Conservation (phyloP, 2,797 vertebrate genomes). For the Channa striata region DNA sequence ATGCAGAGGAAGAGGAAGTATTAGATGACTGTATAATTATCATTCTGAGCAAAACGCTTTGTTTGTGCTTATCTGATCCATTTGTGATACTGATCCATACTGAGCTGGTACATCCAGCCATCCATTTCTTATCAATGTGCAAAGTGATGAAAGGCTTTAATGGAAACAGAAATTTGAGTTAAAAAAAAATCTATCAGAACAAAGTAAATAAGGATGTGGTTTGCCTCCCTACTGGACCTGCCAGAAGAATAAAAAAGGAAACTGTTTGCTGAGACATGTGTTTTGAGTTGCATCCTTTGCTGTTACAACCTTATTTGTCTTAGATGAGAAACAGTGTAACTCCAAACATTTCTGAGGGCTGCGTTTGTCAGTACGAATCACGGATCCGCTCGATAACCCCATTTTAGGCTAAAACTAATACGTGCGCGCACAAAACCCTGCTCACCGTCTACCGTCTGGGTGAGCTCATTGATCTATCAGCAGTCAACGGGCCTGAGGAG, state of each 20-base stretch:
- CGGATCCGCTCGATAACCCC: slow-evolving; percentile 11
- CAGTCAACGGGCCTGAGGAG: slow-evolving; percentile 51
- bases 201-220: slow-evolving; percentile 79
- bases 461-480: slow-evolving; percentile 64
- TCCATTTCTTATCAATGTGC: slow-evolving; percentile 63
- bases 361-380: slow-evolving; percentile 42
- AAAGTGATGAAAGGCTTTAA: slow-evolving; percentile 69
- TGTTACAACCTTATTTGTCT: slow-evolving; percentile 60
- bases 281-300: slow-evolving; percentile 68
- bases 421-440: slow-evolving; percentile 17
- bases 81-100: slow-evolving; percentile 70
- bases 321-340: slow-evolving; percentile 39
- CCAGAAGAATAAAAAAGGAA: slow-evolving; percentile 63
- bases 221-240: slow-evolving; percentile 64
- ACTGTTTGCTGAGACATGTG: slow-evolving; percentile 66
- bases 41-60: slow-evolving; percentile 69
- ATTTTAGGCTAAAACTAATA: slow-evolving; percentile 39
- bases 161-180: slow-evolving; percentile 64
- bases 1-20: slow-evolving; percentile 70
- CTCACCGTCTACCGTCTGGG: slow-evolving; percentile 20
- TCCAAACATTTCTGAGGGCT: slow-evolving; percentile 36
- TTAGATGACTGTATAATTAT: slow-evolving; percentile 76
- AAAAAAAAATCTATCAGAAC: slow-evolving; percentile 58
- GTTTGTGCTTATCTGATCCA: slow-evolving; percentile 77
- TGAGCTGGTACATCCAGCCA: slow-evolving; percentile 48